phyloP scores from a whole-genome alignment of 1,140 invertebrate species.

The Eurytemora carolleeae region DNA sequence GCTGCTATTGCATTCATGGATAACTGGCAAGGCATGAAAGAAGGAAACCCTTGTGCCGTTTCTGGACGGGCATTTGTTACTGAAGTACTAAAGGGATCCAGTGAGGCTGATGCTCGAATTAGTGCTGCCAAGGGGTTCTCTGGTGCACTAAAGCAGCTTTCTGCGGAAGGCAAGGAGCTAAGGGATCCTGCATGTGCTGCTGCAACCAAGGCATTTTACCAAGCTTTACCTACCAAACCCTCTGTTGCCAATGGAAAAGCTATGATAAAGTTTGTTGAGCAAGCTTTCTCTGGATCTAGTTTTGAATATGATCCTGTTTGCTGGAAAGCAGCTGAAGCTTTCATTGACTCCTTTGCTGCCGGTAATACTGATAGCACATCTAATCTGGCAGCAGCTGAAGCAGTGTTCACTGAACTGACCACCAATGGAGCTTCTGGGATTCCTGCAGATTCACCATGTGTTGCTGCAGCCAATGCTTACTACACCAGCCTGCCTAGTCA shows the following conservation, averaged over 20 bases:
- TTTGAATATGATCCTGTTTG: background rate
- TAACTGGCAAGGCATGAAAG: background rate
- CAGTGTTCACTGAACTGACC: no score
- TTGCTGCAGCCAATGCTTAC: background rate
- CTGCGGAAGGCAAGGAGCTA: background rate
- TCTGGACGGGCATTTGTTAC: background rate
- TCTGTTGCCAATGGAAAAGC: background rate
- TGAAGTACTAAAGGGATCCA: background rate
- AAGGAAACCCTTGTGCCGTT: background rate
- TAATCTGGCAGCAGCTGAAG: background rate
- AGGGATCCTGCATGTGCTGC: background rate
- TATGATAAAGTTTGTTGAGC: background rate
- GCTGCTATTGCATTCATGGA: background rate
- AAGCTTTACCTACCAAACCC: background rate
- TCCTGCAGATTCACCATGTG: background rate
- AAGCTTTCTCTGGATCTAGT: background rate
- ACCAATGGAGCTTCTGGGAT: background rate
- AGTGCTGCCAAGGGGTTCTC: background rate
- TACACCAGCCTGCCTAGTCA: background rate
- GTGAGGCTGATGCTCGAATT: background rate
- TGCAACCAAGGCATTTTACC: background rate
- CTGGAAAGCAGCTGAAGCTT: background rate
- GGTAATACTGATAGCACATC: background rate
- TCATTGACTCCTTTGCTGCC: background rate
- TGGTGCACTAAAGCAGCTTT: background rate